Conservation (phyloP, 2,888 invertebrate species). For the Omphaloscelis lunosa region DNA sequence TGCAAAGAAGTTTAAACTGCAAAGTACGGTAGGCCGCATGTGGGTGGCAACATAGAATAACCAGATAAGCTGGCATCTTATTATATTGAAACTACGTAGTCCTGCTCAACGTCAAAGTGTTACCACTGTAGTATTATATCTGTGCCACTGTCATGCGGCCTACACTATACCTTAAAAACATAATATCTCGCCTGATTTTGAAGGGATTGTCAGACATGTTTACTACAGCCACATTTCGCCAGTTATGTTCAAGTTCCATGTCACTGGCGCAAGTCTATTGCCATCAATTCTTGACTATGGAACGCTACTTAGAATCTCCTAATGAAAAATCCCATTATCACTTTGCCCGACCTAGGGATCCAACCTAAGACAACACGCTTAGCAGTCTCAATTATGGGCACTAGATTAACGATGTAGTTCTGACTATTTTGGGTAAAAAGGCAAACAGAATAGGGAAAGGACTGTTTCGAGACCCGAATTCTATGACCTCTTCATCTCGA, state of each 20-base stretch:
- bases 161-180: background rate
- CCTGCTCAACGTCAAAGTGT: background rate
- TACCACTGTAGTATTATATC: too few species aligned
- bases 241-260: background rate
- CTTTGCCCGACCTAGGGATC: background rate
- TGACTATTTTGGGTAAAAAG: background rate
- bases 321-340: background rate
- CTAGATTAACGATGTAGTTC: background rate
- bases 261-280: background rate
- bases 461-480: too few species aligned
- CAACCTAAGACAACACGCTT: background rate
- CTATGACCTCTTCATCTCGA: background rate
- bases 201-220: background rate
- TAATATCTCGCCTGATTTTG: background rate
- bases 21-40: background rate
- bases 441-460: background rate
- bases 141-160: too few species aligned
- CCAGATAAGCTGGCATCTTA: background rate
- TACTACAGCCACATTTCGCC: background rate
- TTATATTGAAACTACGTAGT: background rate
- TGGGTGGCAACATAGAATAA: too few species aligned
- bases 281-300: background rate
- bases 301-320: background rate
- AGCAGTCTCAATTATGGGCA: background rate
- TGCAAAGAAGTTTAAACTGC: background rate